Percentiles rank a stretch among this genome's conserved stretches.
Evolutionary conservation across 2,113 vertebrate species (phyloP).

Genomic region (Rhodinocichla rosea): DNA sequence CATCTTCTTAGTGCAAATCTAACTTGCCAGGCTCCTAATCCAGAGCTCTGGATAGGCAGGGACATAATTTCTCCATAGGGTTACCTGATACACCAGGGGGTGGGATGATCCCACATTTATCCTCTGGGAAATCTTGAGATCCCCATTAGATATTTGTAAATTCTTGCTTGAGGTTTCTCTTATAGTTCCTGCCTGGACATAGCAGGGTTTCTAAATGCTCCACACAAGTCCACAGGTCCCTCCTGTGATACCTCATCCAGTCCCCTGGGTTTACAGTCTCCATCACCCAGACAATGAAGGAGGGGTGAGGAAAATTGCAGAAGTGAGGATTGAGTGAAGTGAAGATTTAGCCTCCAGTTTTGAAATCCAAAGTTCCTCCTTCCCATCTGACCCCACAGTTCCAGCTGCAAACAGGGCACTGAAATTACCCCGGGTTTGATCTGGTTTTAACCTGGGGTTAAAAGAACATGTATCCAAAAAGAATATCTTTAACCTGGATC

Average conservation of each 20-base stretch:
- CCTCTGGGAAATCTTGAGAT: neutral
- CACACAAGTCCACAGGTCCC: neutral
- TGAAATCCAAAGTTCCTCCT: neutral
- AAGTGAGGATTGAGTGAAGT: neutral
- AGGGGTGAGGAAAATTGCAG: neutral
- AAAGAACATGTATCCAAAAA: neutral
- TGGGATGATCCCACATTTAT: neutral
- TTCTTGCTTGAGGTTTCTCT: neutral
- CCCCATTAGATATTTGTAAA: neutral
- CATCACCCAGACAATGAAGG: neutral
- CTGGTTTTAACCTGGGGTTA: neutral
- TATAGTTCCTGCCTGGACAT: neutral
- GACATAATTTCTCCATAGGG: neutral
- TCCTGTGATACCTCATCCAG: neutral
- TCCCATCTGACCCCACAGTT: neutral
- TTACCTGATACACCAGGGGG: neutral
- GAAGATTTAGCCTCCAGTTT: neutral
- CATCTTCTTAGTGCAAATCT: neutral
- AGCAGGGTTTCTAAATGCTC: neutral
- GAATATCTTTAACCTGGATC: neutral
- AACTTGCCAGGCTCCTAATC: neutral
- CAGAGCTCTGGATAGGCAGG: neutral
- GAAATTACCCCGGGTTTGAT: neutral
- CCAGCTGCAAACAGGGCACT: fast-evolving
- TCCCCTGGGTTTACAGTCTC: neutral